These are phyloP conservation scores for Strigops habroptila DNA, from an alignment of 2,113 vertebrate species.

Conservation along the genomic window DNA sequence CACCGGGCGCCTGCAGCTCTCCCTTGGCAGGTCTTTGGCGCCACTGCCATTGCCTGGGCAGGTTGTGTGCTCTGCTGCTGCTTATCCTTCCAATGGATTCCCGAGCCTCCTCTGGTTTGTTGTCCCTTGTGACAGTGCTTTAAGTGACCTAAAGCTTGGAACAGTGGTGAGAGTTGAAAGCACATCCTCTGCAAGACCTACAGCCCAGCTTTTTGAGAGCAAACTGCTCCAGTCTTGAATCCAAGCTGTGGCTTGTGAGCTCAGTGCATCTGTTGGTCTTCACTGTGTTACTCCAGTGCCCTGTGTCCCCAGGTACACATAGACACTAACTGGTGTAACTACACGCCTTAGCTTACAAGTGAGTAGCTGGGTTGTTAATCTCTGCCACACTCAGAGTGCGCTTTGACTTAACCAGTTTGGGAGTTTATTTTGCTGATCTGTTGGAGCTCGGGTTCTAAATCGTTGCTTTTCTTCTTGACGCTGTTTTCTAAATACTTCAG, in stretches of 20 bases:
- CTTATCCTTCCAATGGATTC: neutral
- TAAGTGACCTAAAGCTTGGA: neutral
- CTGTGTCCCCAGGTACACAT: rapidly evolving
- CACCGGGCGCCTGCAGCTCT: rapidly evolving
- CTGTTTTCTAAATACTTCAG: neutral
- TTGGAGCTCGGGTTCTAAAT: neutral
- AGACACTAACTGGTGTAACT: neutral
- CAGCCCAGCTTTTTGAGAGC: neutral
- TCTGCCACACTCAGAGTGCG: neutral
- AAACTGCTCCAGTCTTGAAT: neutral
- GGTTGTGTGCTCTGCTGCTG: neutral
- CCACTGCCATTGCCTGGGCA: neutral
- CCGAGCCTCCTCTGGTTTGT: no score
- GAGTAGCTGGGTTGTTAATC: neutral
- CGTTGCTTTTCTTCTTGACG: neutral
- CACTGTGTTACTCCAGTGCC: rapidly evolving
- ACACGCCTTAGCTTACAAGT: neutral
- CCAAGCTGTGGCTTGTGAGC: neutral
- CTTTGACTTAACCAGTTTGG: neutral
- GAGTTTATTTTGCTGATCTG: neutral
- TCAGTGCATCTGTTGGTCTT: neutral
- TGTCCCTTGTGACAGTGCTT: neutral
- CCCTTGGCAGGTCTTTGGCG: neutral
- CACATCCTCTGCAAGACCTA: rapidly evolving
- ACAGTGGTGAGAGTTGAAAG: neutral